Evolutionary conservation across 2,113 vertebrate species (phyloP), one percentile per base, ranked within the genome.

Genomic region (Albula glossodonta): DNA sequence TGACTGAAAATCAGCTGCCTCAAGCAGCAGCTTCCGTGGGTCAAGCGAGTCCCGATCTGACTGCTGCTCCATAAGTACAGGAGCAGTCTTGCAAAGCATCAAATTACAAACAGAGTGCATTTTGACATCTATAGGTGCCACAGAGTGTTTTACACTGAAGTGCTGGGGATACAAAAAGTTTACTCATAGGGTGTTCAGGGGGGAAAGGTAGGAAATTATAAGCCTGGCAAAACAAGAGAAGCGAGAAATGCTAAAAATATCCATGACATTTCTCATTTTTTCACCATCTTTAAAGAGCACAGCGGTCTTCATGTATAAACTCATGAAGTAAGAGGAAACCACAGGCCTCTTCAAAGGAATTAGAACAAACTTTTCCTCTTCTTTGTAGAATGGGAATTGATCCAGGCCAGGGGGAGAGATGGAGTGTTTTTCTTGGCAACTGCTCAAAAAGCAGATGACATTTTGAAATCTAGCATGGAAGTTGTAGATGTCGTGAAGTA

Each of bases 301-400:
- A 88, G 80, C 80, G 80, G 78, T 56, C 86, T 86, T 87, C 86
- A 88, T 89, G 60, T 63, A 89, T 88, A 91, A 92, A 92, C 90
- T 88, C 83, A 84, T 83, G 84, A 86, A 90, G 92, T 93, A 94
- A 92, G 88, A 90, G 83, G 92, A 94, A 93, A 94, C 92, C 88
- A 15, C 85, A 41, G 89, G 88, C 92, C 85, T 91, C 92, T 92
- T 95, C 92, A 94, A 94, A 95, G 90, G 89, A 93, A 90, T 89
- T 91, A 95, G 91, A 94, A 94, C 91, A 94, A 92, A 91, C 89
- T 92, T 93, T 93, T 91, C 90, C 89, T 88, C 90, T 90, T 93
- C 92, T 88, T 88, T 89, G 90, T 93, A 91, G 90, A 92, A 92
- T 85, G 81, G 90, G 92, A 94, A 93, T 92, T 88, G 90, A 94